Evolutionary conservation across 2,888 invertebrate species (phyloP).

Genomic region (Drosophila formosana): DNA sequence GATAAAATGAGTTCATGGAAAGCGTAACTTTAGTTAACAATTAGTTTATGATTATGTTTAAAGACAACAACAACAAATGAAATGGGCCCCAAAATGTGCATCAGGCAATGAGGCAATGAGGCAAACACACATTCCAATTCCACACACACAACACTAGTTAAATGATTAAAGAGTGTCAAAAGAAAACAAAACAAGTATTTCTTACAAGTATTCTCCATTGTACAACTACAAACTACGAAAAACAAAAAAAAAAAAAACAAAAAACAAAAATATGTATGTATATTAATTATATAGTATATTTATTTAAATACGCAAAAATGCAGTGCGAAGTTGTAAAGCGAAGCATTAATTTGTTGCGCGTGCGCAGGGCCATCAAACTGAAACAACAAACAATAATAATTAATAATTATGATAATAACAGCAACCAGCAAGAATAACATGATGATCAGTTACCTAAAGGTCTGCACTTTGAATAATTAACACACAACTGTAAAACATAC

Average conservation of each 20-base stretch:
- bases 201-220: conserved; percentile 58
- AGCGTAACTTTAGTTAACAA: conserved; percentile 4
- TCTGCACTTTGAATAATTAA: conserved; percentile 45
- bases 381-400: conserved; percentile 10
- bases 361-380: conserved; percentile 40
- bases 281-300: conserved; percentile 19
- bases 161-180: conserved; percentile 48
- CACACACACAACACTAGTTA: conserved; percentile 48
- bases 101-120: conserved; percentile 44
- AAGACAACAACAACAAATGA: neutral
- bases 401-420: conserved; percentile 12
- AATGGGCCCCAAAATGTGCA: conserved; percentile 21
- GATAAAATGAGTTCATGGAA: neutral
- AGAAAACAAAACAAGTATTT: conserved; percentile 60
- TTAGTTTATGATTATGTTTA: conserved; percentile 6
- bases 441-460: conserved; percentile 46
- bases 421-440: conserved; percentile 38
- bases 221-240: conserved; percentile 32
- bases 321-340: conserved; percentile 1
- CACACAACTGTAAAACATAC: conserved; percentile 29
- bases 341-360: conserved; percentile 10
- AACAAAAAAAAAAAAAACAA: conserved; percentile 15
- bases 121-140: conserved; percentile 46
- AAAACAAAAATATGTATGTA: conserved; percentile 15
- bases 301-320: conserved; percentile 29